Evolutionary conservation across 2,888 invertebrate species (phyloP).

Genomic region (Ceratothoa steindachneri): DNA sequence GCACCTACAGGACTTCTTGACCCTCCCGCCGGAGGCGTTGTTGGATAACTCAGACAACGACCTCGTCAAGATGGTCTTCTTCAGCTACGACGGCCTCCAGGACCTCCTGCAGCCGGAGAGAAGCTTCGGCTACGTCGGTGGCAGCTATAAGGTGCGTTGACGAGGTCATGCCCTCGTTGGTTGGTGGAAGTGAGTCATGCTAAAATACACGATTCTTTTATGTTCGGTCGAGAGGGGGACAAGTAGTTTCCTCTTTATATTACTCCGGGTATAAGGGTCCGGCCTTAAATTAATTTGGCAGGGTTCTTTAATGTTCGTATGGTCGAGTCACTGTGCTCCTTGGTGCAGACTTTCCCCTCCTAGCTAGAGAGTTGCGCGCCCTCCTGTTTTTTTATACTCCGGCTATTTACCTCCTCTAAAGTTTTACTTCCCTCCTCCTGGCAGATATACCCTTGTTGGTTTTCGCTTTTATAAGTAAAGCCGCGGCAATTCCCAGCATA

Average conservation of each 20-base stretch:
- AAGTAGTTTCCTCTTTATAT: too few species aligned
- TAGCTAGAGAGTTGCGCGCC: too few species aligned
- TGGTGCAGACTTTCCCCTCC: not conserved
- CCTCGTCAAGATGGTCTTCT: constrained; percentile 81
- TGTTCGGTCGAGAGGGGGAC: not conserved
- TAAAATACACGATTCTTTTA: too few species aligned
- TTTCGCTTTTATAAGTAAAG: too few species aligned
- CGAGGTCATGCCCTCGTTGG: too few species aligned
- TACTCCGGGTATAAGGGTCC: too few species aligned
- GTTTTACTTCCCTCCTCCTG: not conserved
- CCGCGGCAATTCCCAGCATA: too few species aligned
- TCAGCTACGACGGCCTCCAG: constrained; percentile 62
- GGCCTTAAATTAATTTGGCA: too few species aligned
- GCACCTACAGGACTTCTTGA: constrained; percentile 31
- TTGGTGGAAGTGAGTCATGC: not conserved
- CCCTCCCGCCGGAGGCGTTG: constrained; percentile 47
- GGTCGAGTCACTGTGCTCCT: not conserved
- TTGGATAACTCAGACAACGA: constrained; percentile 58
- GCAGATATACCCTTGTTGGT: too few species aligned
- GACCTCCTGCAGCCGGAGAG: constrained; percentile 39
- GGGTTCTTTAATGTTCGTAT: too few species aligned
- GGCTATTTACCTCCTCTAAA: too few species aligned
- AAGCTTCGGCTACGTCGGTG: constrained; percentile 38
- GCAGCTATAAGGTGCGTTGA: constrained; percentile 29
- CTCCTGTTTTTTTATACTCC: too few species aligned